Percentiles rank a stretch among this genome's conserved stretches.
Conservation (phyloP, 64 coral and sea anemone species). For the Actinia tenebrosa region DNA sequence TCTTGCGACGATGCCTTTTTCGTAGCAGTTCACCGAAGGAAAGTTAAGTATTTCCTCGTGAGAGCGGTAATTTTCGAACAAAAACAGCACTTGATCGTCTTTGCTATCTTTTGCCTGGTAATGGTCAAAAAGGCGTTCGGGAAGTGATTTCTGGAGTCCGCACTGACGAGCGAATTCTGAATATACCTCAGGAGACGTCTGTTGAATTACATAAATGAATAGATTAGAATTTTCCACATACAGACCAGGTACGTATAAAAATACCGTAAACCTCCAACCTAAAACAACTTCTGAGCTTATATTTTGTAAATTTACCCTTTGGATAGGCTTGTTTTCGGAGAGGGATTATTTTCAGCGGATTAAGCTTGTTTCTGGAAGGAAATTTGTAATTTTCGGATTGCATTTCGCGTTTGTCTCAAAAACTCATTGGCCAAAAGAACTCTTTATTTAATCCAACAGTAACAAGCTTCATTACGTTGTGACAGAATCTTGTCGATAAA, state of each 20-base stretch:
- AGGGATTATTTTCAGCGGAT: too few species aligned
- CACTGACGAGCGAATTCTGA: slow-evolving; percentile 18
- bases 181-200: slow-evolving; percentile 45
- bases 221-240: neutral
- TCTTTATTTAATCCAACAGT: too few species aligned
- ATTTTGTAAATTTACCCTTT: too few species aligned
- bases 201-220: neutral
- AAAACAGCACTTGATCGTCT: slow-evolving; percentile 37
- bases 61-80: slow-evolving; percentile 76
- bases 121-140: slow-evolving; percentile 43
- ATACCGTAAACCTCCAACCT: too few species aligned
- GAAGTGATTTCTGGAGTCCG: slow-evolving; percentile 41
- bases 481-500: too few species aligned
- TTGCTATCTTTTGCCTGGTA: slow-evolving; percentile 17
- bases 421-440: too few species aligned
- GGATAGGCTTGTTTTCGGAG: too few species aligned
- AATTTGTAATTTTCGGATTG: too few species aligned
- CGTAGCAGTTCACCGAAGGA: slow-evolving; percentile 65
- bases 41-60: slow-evolving; percentile 58
- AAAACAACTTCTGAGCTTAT: neutral
- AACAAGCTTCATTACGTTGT: too few species aligned
- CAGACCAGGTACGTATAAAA: neutral
- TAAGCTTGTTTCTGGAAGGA: neutral
- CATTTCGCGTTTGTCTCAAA: too few species aligned
- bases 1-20: slow-evolving; percentile 40